Evolutionary conservation across 2,888 invertebrate genomes (phyloP), one percentile per base, ranked within the genome.

Genomic region (Rhagonycha fulva): DNA sequence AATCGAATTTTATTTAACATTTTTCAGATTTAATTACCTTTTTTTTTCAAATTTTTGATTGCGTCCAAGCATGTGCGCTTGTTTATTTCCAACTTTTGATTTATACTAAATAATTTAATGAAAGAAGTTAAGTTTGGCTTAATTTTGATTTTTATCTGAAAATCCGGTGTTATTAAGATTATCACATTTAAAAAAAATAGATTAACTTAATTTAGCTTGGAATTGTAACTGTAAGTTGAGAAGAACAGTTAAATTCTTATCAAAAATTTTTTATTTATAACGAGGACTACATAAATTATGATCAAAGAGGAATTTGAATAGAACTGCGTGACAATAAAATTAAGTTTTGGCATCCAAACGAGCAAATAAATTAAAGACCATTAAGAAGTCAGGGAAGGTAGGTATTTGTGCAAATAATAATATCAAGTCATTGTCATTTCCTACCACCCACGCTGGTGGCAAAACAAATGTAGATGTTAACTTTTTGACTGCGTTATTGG

Each of bases 381-480:
- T 47, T 47, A 47, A 47, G 47, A 47, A 47, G 47, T 47, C 47
- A 47, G 47, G 47, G 47, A n/a, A 47, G 47, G 47, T 47, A 47
- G 47, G 47, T 47, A 47, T 47, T 47, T n/a, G 47, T n/a, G 47
- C 47, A 47, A 47, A 47, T 47, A 47, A 47, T 47, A 47, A 47
- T 47, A 47, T 47, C 47, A 47, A 47, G 47, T 47, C n/a, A 47
- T 47, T 47, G 47, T 47, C 47, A 47, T 47, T 47, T 47, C n/a
- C 47, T 47, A 47, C 76, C 76, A 76, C 76, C 76, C 76, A 76
- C 76, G 32, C 71, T 47, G 24, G 60, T 32, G 71, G 68, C 62
- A n/a, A 66, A 62, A 62, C 70, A 73, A 76, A 76, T 76, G 73
- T 76, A 76, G 76, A 76, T 76, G 76, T 76, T 76, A 76, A 76